phyloP scores from a whole-genome alignment of 2,797 vertebrate species.

The Alectoris magna region DNA sequence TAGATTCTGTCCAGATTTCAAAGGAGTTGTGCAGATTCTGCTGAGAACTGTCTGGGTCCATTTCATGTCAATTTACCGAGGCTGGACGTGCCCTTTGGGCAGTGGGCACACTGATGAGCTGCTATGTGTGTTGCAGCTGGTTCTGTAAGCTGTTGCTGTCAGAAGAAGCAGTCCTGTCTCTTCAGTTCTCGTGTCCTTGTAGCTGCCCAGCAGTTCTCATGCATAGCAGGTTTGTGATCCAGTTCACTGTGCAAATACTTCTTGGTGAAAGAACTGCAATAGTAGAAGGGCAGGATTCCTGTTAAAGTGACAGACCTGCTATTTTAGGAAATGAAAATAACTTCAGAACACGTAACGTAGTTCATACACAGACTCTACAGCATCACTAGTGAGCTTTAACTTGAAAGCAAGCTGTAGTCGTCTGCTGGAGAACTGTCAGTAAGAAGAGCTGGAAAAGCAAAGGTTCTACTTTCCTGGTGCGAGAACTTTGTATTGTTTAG shows the following conservation, averaged over 20 bases:
- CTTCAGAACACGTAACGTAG: neutral
- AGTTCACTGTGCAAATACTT: neutral
- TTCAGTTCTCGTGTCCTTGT: neutral
- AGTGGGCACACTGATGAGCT: too few species aligned
- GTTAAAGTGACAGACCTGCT: neutral
- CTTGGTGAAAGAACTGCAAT: neutral
- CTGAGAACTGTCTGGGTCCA: neutral
- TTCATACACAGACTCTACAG: neutral
- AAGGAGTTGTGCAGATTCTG: neutral
- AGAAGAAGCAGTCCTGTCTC: neutral
- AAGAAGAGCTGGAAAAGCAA: neutral
- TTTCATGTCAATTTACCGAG: neutral
- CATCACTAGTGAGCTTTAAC: neutral
- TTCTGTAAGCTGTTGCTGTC: neutral
- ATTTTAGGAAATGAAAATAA: neutral
- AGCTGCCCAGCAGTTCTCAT: too few species aligned
- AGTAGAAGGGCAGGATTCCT: neutral
- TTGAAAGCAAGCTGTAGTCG: neutral
- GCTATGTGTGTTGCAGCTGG: accelerated
- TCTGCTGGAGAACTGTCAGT: neutral
- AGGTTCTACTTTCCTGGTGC: neutral
- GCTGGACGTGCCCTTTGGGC: neutral
- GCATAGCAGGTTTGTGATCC: neutral
- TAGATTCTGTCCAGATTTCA: neutral
- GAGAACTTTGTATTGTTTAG: neutral